A percentile compares a stretch with the other conserved stretches of the same genome.
These are phyloP conservation scores for Heterotis niloticus DNA, from an alignment of 2,113 vertebrate genomes.

Conservation along the genomic window DNA sequence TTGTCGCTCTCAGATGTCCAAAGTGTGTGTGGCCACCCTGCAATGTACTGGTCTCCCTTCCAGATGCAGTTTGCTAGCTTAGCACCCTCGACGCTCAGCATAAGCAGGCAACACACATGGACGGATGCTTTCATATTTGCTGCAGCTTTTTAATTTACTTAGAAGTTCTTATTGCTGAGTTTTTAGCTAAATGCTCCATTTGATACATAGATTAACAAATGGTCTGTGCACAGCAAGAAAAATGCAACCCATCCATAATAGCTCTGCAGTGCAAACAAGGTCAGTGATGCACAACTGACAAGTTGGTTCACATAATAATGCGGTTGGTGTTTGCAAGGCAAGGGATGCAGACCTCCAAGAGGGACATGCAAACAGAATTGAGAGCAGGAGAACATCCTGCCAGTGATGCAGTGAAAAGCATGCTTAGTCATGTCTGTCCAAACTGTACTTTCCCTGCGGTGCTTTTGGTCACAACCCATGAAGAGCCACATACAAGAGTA, in stretches of 20 bases:
- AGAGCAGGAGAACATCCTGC: background rate
- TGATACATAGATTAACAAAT: background rate
- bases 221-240: background rate
- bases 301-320: background rate
- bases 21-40: no score
- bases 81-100: no score
- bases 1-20: no score
- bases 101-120: no score
- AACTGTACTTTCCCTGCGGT: background rate
- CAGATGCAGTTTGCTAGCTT: no score
- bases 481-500: background rate
- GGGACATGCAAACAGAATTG: conserved; percentile 8
- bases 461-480: background rate
- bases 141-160: background rate
- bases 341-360: background rate
- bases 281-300: background rate
- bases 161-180: no score
- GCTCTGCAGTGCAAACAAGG: background rate
- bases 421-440: no score
- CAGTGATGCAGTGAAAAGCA: background rate
- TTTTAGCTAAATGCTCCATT: background rate
- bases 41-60: no score
- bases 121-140: background rate
- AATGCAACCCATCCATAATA: background rate
- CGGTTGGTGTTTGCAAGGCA: no score